Evolutionary conservation across 2,888 invertebrate genomes (phyloP), one percentile per base, ranked within the genome.

Genomic region (Choristoneura rosaceana): DNA sequence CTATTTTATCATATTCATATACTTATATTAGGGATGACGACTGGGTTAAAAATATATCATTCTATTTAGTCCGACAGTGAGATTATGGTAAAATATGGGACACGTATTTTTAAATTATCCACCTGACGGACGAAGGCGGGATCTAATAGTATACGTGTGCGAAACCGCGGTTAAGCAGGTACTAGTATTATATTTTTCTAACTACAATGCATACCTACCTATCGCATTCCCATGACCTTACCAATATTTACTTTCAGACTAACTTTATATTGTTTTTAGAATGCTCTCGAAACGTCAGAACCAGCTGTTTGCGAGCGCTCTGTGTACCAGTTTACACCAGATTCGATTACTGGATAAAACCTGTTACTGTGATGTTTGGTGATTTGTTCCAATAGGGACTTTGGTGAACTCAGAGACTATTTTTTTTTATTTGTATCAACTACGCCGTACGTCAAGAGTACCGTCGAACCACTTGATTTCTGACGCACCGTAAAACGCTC

Each of bases 261-360:
- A 9, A 8, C 52, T 52, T 15, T n/a, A 15, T n/a, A 17, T 34
- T 34, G 59, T 59, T 59, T 59, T 59, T 59, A 33, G 25, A 12
- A 58, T 15, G 38, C 15, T 25, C 47, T 67, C 38, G 62, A 62
- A 60, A 61, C 66, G 61, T 15, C 43, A 62, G 45, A 34, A 50
- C 67, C 71, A 71, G 71, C 71, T 71, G 71, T 68, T 68, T 34
- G 34, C 38, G 34, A 12, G 50, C 34, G 64, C 50, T 64, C 15
- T 4, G 47, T 17, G 17, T 33, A 63, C 71, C 67, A 62, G 71
- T 68, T 62, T 25, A n/a, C 14, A 25, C 71, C 50, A 55, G 71
- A 45, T 15, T 65, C 61, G n/a, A 38, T 45, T 15, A 55, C 71
- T 67, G n/a, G 71, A 55, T 63, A 38, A 55, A 50, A 71, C 71